Conservation (phyloP, 2,113 vertebrate species). For the Eolophus roseicapilla region DNA sequence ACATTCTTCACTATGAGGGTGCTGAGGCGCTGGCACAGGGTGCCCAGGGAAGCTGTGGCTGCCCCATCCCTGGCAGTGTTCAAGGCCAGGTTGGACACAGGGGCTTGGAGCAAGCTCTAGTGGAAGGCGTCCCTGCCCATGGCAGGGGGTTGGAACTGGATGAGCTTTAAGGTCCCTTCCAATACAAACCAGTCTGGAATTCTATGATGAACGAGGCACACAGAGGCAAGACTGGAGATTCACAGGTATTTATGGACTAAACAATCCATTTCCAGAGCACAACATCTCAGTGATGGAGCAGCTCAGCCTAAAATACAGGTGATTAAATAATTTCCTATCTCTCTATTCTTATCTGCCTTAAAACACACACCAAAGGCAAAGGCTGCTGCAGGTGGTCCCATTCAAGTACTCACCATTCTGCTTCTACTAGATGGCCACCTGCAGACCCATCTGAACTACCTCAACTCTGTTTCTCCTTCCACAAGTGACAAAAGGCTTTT, state of each 20-base stretch:
- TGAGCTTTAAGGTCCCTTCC: background rate
- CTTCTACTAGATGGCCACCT: background rate
- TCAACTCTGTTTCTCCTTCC: background rate
- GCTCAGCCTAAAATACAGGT: background rate
- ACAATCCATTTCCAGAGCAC: background rate
- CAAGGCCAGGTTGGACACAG: background rate
- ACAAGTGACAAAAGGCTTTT: background rate
- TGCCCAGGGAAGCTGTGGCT: too few species aligned
- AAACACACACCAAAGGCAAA: background rate
- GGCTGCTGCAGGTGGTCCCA: background rate
- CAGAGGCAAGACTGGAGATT: background rate
- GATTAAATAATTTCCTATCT: background rate
- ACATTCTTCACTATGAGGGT: too few species aligned
- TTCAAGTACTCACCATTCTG: fast-evolving
- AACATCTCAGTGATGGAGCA: background rate
- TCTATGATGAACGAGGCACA: background rate
- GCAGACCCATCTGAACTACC: background rate
- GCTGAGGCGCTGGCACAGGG: too few species aligned
- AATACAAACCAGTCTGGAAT: background rate
- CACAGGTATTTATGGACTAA: background rate
- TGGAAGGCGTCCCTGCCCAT: background rate
- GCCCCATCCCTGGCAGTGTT: too few species aligned
- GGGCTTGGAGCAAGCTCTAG: background rate
- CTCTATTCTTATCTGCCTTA: background rate
- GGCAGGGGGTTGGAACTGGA: background rate